A percentile compares a stretch with the other conserved stretches of the same genome.
Conservation (phyloP, 2,113 vertebrate species). For the Psammodynastes pulverulentus region DNA sequence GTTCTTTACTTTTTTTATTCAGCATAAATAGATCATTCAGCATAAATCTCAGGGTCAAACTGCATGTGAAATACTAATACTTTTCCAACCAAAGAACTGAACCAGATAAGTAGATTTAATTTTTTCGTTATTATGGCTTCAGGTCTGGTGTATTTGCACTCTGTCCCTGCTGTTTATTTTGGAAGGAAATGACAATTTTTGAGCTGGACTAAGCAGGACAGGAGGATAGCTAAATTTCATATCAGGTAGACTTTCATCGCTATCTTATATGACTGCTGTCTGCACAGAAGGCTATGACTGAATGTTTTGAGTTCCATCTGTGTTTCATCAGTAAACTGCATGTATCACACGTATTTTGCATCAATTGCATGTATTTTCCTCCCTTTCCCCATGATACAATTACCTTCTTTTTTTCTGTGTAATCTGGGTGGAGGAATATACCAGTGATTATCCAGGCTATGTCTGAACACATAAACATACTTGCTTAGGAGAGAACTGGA, state of each 20-base stretch:
- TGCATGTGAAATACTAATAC: not conserved
- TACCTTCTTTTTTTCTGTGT: not conserved
- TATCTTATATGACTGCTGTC: not conserved
- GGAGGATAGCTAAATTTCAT: not conserved
- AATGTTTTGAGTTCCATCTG: not conserved
- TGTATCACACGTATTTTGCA: not conserved
- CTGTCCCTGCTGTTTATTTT: not conserved
- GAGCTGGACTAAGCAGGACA: not conserved
- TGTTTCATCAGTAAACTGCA: not conserved
- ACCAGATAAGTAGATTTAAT: not conserved
- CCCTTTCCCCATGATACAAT: not conserved
- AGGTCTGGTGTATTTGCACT: not conserved
- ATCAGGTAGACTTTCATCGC: not conserved
- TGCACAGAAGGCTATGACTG: not conserved
- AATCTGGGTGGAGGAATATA: not conserved
- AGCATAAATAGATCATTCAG: not conserved
- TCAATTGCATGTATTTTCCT: not conserved
- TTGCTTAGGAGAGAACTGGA: not conserved
- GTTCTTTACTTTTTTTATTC: not conserved
- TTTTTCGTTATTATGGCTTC: not conserved
- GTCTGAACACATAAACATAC: not conserved
- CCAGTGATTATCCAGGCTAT: not conserved
- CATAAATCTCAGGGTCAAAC: not conserved
- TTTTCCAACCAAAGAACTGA: not conserved
- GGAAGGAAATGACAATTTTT: not conserved